These are phyloP conservation scores for Poeciliopsis turneri DNA, from an alignment of 2,797 vertebrate species.

Conservation along the genomic window DNA sequence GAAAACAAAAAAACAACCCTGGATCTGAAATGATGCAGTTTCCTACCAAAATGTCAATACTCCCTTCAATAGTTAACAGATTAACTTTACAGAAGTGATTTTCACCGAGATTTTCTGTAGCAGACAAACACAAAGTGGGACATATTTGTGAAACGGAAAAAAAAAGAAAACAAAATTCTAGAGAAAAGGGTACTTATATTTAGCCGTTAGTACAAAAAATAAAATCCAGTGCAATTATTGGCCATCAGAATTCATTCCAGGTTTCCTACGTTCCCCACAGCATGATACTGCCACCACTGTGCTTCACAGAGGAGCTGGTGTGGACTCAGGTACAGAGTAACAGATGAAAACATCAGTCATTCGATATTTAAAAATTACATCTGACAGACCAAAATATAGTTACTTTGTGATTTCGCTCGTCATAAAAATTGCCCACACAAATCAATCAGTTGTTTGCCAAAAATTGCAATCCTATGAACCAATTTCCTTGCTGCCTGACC, in stretches of 20 bases:
- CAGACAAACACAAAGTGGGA: background rate
- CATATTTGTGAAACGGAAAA: background rate
- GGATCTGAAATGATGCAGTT: background rate
- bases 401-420: background rate
- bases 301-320: background rate
- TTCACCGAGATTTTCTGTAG: background rate
- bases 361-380: too few species aligned
- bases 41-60: background rate
- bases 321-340: background rate
- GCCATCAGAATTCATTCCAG: background rate
- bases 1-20: background rate
- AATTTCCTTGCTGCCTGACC: slow-evolving; percentile 71
- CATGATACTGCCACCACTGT: background rate
- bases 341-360: too few species aligned
- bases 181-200: background rate
- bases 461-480: background rate
- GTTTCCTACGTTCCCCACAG: background rate
- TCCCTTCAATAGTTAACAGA: background rate
- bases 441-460: background rate
- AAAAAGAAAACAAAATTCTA: background rate
- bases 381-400: too few species aligned
- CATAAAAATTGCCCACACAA: background rate
- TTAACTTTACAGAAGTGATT: background rate
- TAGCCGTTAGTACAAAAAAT: background rate
- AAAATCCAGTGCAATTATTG: background rate